Evolutionary conservation across 2,113 vertebrate species (phyloP).

Genomic region (Pygathrix nemaeus): DNA sequence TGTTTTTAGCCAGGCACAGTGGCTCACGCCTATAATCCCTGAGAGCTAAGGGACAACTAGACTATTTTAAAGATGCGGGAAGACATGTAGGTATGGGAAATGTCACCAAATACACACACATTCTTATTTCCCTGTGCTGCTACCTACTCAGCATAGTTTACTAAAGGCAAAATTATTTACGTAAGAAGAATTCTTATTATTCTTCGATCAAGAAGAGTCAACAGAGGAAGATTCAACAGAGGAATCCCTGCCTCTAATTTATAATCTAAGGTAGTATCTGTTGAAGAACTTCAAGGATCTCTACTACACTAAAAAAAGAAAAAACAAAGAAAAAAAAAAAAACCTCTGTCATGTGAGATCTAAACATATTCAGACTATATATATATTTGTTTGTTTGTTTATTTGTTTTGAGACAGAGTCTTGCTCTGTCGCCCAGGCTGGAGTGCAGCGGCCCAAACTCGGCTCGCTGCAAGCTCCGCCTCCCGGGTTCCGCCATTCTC

Average conservation of each 20-base stretch:
- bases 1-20: neutral
- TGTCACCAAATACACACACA: neutral
- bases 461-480: too few species aligned
- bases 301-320: neutral
- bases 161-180: neutral
- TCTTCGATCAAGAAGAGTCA: neutral
- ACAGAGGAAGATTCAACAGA: neutral
- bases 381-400: too few species aligned
- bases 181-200: neutral
- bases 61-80: neutral
- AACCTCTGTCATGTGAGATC: neutral
- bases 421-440: too few species aligned
- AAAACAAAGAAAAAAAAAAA: neutral
- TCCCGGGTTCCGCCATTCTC: too few species aligned
- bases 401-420: too few species aligned
- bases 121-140: neutral
- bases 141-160: neutral
- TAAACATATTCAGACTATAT: neutral
- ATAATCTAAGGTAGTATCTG: neutral
- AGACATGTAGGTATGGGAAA: neutral
- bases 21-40: neutral
- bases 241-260: neutral
- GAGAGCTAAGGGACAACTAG: neutral
- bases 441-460: too few species aligned
- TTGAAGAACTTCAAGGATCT: conserved; percentile 44